Base-by-base conservation (phyloP, 2,888 invertebrate species). In the Hermaeophaga mercurialis region DNA sequence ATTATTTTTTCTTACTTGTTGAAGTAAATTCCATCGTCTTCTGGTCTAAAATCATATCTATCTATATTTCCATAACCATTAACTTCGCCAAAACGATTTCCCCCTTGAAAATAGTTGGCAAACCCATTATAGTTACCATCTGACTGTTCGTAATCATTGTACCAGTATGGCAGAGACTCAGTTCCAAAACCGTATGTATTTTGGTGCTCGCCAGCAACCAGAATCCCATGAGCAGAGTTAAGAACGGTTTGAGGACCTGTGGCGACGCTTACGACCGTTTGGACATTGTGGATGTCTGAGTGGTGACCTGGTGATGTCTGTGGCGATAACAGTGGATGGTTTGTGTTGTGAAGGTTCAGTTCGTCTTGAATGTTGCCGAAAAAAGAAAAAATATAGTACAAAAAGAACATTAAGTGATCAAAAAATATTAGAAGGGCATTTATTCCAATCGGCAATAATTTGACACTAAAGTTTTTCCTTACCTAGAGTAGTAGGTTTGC, bases 181-280 rank as follows among this genome's bases (percentile, higher is more conserved):
- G 14, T n/a, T 5, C 31, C 54, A 22, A 19, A 46, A 18, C 18
- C 12, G 28, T 49, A 2, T n/a, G 15, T 28, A 26, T 48, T 39
- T 0, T 39, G 31, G 4, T 36, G 19, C 14, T 58, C 59, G 48
- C 63, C 64, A 14, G 64, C 62, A 6, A 72, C 64, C 9, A 72
- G 47, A 43, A 72, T 72, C 41, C 70, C 71, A 47, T 68, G 72
- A 17, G 67, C 54, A 8, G 71, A 70, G 60, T 72, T 69, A 11
- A 71, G 48, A 17, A 65, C 64, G 14, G 61, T 65, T n/a, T 70
- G 56, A 6, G 69, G 69, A 0, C 73, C 71, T 28, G 66, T 63
- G 33, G 72, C 70, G 9, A 73, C 66, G 52, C 70, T 71, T 4
- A 73, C 71, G 17, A 71, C 31, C 3, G 70, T 69, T 48, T 70